These are phyloP conservation scores for Nemoura dubitans DNA, from an alignment of 2,888 invertebrate species.

Conservation along the genomic window DNA sequence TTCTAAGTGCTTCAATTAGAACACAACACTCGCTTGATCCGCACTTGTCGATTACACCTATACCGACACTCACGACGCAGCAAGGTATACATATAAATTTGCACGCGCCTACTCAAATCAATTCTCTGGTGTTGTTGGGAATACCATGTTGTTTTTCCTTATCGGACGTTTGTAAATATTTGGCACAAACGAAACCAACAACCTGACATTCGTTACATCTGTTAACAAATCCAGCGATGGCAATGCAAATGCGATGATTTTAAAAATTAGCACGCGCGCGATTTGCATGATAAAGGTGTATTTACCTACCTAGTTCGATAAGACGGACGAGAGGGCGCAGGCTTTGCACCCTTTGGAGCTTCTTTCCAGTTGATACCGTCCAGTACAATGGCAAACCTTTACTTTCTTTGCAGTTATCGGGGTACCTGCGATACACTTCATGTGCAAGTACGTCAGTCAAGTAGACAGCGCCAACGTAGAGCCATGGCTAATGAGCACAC, in stretches of 20 bases:
- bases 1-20: conserved; percentile 4
- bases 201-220: no score
- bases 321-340: neutral
- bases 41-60: neutral
- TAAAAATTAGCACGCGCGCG: neutral
- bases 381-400: neutral
- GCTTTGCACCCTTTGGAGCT: neutral
- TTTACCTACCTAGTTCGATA: neutral
- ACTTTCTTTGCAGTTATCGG: neutral
- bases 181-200: neutral
- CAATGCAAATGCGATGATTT: neutral
- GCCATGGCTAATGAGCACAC: neutral
- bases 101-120: neutral
- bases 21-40: neutral
- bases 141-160: neutral
- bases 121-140: neutral
- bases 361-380: neutral
- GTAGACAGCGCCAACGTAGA: neutral
- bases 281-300: neutral
- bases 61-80: no score
- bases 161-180: neutral
- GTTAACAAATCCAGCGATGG: neutral
- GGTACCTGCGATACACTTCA: neutral
- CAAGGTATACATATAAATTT: neutral
- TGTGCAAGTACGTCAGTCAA: neutral